A percentile compares a stretch with the other conserved stretches of the same genome.
phyloP scores from a whole-genome alignment of 1,140 invertebrate species.

The Heliconius hewitsoni region DNA sequence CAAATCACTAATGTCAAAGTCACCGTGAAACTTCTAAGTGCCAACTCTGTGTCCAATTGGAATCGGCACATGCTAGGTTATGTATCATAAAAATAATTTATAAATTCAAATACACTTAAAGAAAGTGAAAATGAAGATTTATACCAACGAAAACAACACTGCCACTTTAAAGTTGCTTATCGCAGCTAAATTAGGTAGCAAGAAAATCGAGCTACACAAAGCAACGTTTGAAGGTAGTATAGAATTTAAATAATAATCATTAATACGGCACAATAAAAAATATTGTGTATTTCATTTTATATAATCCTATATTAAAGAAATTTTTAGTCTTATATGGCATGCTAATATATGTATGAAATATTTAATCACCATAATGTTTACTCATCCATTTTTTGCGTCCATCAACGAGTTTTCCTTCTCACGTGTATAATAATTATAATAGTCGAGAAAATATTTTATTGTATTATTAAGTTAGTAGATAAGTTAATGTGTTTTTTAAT shows the following conservation, averaged over 20 bases:
- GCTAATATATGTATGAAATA: neutral
- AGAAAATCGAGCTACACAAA: conserved; percentile 80
- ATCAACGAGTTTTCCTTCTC: neutral
- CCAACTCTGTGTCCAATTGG: conserved; percentile 24
- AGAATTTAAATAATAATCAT: conserved; percentile 11
- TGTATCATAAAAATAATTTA: conserved; percentile 35
- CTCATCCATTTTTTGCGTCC: neutral
- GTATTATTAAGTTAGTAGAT: neutral
- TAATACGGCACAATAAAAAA: neutral
- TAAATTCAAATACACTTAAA: conserved; percentile 32
- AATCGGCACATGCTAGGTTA: conserved; percentile 44
- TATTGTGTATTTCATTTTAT: conserved; percentile 11
- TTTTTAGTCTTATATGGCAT: neutral
- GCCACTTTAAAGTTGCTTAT: conserved; percentile 86
- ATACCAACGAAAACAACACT: conserved; percentile 87
- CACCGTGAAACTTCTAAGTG: conserved; percentile 13
- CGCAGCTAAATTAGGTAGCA: conserved; percentile 83
- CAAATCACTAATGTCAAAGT: conserved; percentile 9
- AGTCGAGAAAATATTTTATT: neutral
- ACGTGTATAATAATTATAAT: conserved; percentile 6
- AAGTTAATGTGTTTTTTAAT: too few relatives aligned
- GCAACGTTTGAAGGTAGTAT: conserved; percentile 82
- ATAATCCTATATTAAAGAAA: neutral
- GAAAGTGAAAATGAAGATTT: conserved; percentile 83
- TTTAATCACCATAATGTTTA: conserved; percentile 13